phyloP scores from a whole-genome alignment of 2,113 vertebrate genomes.

The Brachyhypopomus gauderio region DNA sequence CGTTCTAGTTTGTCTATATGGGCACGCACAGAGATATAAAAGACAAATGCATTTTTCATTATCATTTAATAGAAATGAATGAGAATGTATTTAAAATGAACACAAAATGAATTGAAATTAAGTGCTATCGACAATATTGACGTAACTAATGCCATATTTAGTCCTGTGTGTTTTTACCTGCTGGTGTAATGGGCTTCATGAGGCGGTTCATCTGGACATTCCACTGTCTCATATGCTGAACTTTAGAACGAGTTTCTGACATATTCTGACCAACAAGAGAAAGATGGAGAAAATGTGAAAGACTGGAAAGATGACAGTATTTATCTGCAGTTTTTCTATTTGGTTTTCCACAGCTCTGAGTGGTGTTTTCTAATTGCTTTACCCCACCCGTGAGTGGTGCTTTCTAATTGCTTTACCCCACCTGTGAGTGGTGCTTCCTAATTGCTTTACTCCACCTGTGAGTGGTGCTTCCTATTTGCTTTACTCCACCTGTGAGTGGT shows the following conservation, averaged over 20 bases:
- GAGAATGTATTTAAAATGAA: no score
- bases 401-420: no score
- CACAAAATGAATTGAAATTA: no score
- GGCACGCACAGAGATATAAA: conserved; percentile 17
- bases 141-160: no score
- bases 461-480: no score
- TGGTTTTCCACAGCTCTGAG: no score
- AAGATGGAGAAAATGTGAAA: not conserved
- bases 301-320: not conserved
- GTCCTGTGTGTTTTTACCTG: conserved; percentile 61
- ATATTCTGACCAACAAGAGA: conserved; percentile 63
- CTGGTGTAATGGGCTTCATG: conserved; percentile 75
- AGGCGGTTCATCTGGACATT: conserved; percentile 77
- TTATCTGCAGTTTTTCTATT: not conserved
- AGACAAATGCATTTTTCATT: not conserved
- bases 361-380: not conserved
- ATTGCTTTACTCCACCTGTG: not conserved
- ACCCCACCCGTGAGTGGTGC: not conserved
- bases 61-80: not conserved
- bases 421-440: no score
- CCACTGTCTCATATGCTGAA: conserved; percentile 74
- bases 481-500: no score
- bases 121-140: no score
- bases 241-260: conserved; percentile 2
- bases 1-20: conserved; percentile 65